phyloP scores from a whole-genome alignment of 2,888 invertebrate species.

The Alloscopus bannaensis region DNA sequence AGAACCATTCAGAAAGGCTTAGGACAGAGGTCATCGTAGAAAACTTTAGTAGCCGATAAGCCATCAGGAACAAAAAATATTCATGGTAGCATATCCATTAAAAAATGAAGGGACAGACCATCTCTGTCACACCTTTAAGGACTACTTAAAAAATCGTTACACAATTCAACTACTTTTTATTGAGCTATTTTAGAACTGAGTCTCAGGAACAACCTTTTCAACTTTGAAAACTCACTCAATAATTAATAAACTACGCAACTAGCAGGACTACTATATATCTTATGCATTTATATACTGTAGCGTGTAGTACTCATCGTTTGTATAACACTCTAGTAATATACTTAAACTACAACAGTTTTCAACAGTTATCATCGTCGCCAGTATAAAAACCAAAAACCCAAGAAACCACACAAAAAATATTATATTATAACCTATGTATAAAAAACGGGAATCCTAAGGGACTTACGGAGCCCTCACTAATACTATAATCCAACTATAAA shows the following conservation, averaged over 20 bases:
- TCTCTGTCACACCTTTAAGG: background rate
- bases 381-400: constrained; percentile 13
- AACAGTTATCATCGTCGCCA: background rate
- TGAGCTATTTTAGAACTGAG: background rate
- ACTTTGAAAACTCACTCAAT: too few relatives aligned
- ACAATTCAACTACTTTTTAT: background rate
- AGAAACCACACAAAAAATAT: background rate
- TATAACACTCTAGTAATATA: too few relatives aligned
- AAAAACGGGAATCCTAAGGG: background rate
- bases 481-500: background rate
- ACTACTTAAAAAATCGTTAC: background rate
- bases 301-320: too few relatives aligned
- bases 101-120: background rate
- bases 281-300: background rate
- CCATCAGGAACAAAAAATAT: background rate
- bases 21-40: too few relatives aligned
- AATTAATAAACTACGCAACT: background rate
- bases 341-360: background rate
- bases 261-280: constrained; percentile 41
- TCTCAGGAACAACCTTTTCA: constrained; percentile 1
- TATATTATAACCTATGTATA: background rate
- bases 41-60: too few relatives aligned
- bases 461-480: background rate
- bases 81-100: background rate
- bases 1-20: background rate